Conservation (phyloP, 2,113 vertebrate genomes). For the Varanus komodoensis region DNA sequence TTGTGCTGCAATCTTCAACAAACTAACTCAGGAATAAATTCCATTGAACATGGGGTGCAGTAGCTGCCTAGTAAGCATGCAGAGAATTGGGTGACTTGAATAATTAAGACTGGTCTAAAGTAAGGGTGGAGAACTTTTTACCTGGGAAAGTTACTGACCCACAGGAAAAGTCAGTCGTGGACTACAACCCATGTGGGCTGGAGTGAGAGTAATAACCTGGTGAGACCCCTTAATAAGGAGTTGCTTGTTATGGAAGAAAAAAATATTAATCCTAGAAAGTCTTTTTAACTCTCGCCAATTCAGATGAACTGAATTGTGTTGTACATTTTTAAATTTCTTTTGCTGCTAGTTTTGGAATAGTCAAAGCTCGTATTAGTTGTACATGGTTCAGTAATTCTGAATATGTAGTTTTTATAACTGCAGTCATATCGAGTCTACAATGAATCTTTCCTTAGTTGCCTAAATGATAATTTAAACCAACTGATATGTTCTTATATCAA, state of each 20-base stretch:
- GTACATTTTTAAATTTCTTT: conserved; percentile 60
- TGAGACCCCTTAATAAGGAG: background rate
- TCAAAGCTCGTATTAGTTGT: background rate
- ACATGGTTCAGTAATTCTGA: conserved; percentile 43
- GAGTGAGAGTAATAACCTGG: background rate
- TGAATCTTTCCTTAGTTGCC: conserved; percentile 24
- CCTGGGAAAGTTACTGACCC: background rate
- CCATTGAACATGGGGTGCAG: background rate
- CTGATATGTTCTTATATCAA: background rate
- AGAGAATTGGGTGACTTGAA: background rate
- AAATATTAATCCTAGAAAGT: conserved; percentile 21
- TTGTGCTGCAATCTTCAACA: background rate
- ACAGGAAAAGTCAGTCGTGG: background rate
- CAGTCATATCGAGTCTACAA: background rate
- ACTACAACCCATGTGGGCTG: background rate
- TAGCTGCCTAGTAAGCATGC: background rate
- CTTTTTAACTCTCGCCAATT: conserved; percentile 60
- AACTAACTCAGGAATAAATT: background rate
- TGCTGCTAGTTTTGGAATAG: conserved; percentile 55
- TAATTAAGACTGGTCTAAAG: background rate
- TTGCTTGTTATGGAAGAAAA: background rate
- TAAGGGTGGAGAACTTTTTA: background rate
- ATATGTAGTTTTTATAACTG: conserved; percentile 5
- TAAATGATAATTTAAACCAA: conserved; percentile 17
- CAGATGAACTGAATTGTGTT: conserved; percentile 57